A percentile compares a stretch with the other conserved stretches of the same genome.
Evolutionary conservation across 2,797 vertebrate genomes (phyloP).

Genomic region (Carapus acus): DNA sequence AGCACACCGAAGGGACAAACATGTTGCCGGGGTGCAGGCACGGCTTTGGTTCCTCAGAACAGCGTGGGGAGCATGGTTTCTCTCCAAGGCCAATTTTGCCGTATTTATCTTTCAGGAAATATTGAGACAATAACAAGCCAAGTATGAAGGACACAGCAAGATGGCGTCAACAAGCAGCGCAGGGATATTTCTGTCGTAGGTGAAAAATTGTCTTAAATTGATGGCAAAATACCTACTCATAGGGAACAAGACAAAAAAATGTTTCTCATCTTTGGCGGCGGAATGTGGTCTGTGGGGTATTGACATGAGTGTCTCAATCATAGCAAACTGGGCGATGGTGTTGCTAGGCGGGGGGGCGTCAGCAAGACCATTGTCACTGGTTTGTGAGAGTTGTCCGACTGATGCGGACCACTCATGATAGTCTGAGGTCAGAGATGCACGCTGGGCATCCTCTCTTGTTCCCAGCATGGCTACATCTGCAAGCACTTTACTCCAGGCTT

Average conservation of each 20-base stretch:
- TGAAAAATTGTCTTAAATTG: too few relatives aligned
- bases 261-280: too few relatives aligned
- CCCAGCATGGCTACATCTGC: conserved; percentile 40
- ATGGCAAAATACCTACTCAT: too few relatives aligned
- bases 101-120: conserved; percentile 21
- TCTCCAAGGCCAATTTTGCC: background rate
- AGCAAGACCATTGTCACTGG: background rate
- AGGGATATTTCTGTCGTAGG: too few relatives aligned
- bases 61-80: background rate
- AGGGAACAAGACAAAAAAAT: too few relatives aligned
- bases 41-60: conserved; percentile 22
- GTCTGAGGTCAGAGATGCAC: background rate
- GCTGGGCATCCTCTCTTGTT: conserved; percentile 22
- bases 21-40: conserved; percentile 10
- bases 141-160: too few relatives aligned
- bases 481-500: conserved; percentile 49
- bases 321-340: too few relatives aligned
- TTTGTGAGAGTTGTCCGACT: background rate
- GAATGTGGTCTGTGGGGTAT: too few relatives aligned
- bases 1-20: conserved; percentile 34
- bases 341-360: too few relatives aligned
- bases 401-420: background rate
- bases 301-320: background rate
- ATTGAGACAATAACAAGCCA: conserved; percentile 25
- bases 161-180: too few relatives aligned